These are phyloP conservation scores for Ctenopoma kingsleyae DNA, from an alignment of 2,797 vertebrate species.

Conservation along the genomic window DNA sequence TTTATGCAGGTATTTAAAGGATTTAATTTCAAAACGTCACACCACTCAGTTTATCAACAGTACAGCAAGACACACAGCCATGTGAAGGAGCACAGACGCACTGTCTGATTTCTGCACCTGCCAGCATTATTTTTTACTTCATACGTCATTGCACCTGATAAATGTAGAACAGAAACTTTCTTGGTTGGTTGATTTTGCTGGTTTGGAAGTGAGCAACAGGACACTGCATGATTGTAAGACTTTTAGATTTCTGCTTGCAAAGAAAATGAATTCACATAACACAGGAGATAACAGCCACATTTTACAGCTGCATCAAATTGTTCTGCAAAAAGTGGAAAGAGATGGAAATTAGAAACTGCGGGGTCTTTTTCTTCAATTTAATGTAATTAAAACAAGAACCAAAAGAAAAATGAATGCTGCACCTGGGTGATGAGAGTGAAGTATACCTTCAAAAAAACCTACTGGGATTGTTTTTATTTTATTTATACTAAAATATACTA, in stretches of 20 bases:
- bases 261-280: slow-evolving; percentile 10
- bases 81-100: not conserved
- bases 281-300: not conserved
- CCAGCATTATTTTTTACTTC: not conserved
- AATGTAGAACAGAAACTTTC: not conserved
- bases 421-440: not conserved
- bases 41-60: not conserved
- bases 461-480: not conserved
- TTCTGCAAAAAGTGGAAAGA: slow-evolving; percentile 14
- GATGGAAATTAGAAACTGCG: not conserved
- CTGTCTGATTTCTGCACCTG: no score
- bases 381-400: not conserved
- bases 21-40: not conserved
- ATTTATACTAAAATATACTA: not conserved
- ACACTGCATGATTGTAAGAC: not conserved
- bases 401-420: not conserved
- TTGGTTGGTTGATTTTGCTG: not conserved
- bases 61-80: not conserved
- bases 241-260: not conserved
- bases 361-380: slow-evolving; percentile 1
- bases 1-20: not conserved
- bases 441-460: not conserved
- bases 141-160: not conserved
- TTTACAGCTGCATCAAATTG: not conserved
- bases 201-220: not conserved